Evolutionary conservation across 2,113 vertebrate genomes (phyloP).

Genomic region (Pseudonaja textilis): DNA sequence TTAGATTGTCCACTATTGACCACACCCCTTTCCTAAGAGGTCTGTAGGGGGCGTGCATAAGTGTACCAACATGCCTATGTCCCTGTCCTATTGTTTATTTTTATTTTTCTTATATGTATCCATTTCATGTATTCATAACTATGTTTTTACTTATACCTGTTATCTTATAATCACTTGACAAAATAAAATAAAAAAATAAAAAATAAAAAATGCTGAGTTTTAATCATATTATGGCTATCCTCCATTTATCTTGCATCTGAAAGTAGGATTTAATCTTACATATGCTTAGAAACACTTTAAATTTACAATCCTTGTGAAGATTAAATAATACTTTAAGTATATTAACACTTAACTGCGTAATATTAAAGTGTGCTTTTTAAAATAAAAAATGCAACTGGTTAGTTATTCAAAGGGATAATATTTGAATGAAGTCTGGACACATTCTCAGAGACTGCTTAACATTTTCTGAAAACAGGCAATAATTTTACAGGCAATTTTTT

Average conservation of each 20-base stretch:
- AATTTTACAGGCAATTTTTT: not conserved
- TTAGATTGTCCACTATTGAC: no score
- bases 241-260: not conserved
- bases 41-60: no score
- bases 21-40: no score
- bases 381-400: not conserved
- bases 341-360: no score
- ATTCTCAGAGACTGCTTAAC: not conserved
- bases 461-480: slow-evolving; percentile 11
- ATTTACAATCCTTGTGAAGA: not conserved
- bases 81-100: no score
- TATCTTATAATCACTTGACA: no score
- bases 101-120: no score
- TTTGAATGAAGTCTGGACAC: not conserved
- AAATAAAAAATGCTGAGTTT: not conserved
- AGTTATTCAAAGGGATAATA: not conserved
- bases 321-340: not conserved
- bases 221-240: not conserved
- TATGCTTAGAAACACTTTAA: not conserved
- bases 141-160: no score
- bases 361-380: not conserved
- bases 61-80: no score
- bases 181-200: no score
- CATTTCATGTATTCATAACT: no score
- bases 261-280: not conserved